These are phyloP conservation scores for Capromys pilorides DNA, from an alignment of 2,797 vertebrate genomes.

Conservation along the genomic window DNA sequence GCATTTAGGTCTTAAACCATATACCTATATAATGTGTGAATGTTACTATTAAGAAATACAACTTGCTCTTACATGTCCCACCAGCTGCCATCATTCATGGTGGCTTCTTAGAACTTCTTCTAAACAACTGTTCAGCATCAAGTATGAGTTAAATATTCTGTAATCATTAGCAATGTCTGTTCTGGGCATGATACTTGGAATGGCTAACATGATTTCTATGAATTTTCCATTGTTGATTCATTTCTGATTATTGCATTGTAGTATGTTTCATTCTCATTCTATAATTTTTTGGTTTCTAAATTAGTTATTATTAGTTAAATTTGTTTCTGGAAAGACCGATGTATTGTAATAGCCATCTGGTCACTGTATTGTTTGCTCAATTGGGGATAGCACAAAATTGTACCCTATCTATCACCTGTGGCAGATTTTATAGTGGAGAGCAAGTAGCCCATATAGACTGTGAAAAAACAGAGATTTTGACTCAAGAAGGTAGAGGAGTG, in stretches of 20 bases:
- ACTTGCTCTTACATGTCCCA: background rate
- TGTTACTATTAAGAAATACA: background rate
- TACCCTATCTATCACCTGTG: background rate
- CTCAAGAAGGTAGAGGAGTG: background rate
- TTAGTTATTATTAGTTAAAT: slow-evolving; percentile 20
- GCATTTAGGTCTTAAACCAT: background rate
- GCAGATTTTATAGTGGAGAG: slow-evolving; percentile 34
- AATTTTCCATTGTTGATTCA: slow-evolving; percentile 45
- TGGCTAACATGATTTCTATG: background rate
- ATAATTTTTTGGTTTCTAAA: slow-evolving; percentile 6
- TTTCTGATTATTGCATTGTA: background rate
- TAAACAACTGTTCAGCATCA: background rate
- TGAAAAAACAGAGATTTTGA: slow-evolving; percentile 49
- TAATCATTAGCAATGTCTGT: background rate
- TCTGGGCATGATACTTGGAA: background rate
- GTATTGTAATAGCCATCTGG: slow-evolving; percentile 20
- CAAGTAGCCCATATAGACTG: background rate
- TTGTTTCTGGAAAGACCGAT: slow-evolving; percentile 41
- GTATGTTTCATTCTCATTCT: slow-evolving; percentile 17
- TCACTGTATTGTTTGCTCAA: background rate
- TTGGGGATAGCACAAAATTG: slow-evolving; percentile 26
- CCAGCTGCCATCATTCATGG: background rate
- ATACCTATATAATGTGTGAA: background rate
- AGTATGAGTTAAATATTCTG: background rate
- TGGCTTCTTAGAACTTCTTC: background rate